phyloP scores from a whole-genome alignment of 1,140 invertebrate species.

The Neodiprion lecontei region DNA sequence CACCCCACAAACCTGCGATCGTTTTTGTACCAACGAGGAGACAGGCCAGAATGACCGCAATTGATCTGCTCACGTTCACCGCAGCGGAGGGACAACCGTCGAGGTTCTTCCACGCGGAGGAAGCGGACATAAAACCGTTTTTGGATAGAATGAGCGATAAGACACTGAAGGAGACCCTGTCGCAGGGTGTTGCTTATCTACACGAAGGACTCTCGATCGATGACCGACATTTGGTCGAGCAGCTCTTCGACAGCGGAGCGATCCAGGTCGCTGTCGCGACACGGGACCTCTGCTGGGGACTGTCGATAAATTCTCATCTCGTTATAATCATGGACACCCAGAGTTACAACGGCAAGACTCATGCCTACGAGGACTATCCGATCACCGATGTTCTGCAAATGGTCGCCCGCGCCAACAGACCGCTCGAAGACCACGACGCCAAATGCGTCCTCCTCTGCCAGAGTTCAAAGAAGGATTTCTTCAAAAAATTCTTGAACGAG shows the following conservation, averaged over 20 bases:
- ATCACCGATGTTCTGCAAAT: constrained; percentile 98
- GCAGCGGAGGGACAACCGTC: constrained; percentile 85
- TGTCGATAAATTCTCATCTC: constrained; percentile 88
- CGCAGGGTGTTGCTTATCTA: constrained; percentile 95
- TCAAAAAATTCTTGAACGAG: constrained; percentile 98
- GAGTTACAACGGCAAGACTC: constrained; percentile 93
- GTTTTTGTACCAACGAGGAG: constrained; percentile 97
- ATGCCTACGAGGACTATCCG: constrained; percentile 96
- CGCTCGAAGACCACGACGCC: constrained; percentile 90
- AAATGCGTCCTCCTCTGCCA: constrained; percentile 98
- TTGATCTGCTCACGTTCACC: constrained; percentile 93
- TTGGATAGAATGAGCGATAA: constrained; percentile 88
- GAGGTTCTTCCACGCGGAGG: constrained; percentile 88
- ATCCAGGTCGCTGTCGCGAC: constrained; percentile 94
- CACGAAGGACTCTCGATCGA: constrained; percentile 89
- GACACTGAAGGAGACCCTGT: constrained; percentile 84
- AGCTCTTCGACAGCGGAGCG: constrained; percentile 91
- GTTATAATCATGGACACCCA: constrained; percentile 99
- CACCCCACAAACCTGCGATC: constrained; percentile 87
- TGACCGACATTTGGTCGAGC: constrained; percentile 90
- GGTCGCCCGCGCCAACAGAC: constrained; percentile 92
- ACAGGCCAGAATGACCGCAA: constrained; percentile 91
- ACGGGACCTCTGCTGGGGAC: constrained; percentile 89
- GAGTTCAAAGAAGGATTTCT: constrained; percentile 97
- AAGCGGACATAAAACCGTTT: constrained; percentile 88